These are phyloP conservation scores for Ascidia mentula DNA, from an alignment of 23 tunicate genomes.

Conservation along the genomic window DNA sequence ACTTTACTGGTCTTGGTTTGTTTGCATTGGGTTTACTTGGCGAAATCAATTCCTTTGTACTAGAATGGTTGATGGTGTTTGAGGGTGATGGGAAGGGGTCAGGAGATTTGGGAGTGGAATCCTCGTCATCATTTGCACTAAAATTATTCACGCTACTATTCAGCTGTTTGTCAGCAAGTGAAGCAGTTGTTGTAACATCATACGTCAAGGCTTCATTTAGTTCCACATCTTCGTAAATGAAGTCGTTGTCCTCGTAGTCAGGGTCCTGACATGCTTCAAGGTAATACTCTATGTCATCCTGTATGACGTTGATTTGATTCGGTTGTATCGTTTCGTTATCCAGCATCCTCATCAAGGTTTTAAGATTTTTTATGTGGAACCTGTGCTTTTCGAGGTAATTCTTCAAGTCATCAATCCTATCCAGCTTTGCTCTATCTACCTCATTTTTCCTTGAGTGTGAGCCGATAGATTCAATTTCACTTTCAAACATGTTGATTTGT, in stretches of 20 bases:
- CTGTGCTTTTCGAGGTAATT: conserved; percentile 55
- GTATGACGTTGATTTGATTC: conserved; percentile 67
- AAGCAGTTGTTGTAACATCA: conserved; percentile 16
- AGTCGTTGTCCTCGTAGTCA: conserved; percentile 78
- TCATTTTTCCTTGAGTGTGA: conserved; percentile 73
- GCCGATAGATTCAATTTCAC: conserved; percentile 64
- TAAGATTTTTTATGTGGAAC: conserved; percentile 74
- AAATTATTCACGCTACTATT: conserved; percentile 42
- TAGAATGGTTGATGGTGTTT: conserved; percentile 32
- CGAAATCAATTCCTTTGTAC: conserved; percentile 67
- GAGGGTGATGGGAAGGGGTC: conserved; percentile 32
- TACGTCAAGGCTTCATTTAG: conserved; percentile 61
- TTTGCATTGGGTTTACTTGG: conserved; percentile 46
- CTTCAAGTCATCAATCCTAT: conserved; percentile 48
- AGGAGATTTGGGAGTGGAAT: background rate
- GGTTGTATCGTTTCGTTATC: conserved; percentile 77
- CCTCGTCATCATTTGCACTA: conserved; percentile 57
- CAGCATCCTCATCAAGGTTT: conserved; percentile 89
- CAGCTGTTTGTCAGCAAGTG: conserved; percentile 60
- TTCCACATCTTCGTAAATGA: conserved; percentile 71
- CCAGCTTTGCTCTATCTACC: conserved; percentile 61
- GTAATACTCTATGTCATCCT: conserved; percentile 92
- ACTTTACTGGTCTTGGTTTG: conserved; percentile 33
- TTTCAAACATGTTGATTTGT: conserved; percentile 64
- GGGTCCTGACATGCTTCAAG: conserved; percentile 87